Base-by-base conservation (phyloP, 1,140 invertebrate genomes). In the Campoletis sonorensis region DNA sequence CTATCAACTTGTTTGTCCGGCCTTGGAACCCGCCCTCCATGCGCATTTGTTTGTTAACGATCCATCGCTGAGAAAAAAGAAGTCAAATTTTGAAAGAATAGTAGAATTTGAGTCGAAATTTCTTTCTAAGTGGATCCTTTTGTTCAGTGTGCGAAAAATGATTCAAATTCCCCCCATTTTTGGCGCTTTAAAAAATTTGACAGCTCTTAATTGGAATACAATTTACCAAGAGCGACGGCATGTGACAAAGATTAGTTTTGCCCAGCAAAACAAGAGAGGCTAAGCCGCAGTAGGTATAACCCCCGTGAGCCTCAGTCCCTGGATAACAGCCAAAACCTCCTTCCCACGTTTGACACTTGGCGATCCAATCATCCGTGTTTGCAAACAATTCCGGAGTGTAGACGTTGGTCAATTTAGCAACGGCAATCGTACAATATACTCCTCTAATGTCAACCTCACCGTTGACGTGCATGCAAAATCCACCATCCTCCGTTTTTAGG, bases 371-470 rank as follows among this genome's bases (percentile, higher is more conserved):
- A 3, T 96, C 96, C 8, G 97, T 97, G 61, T 95, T 95, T 84
- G 96, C 94, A 92, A 98, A 98, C 64, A 99, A 91, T 81, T 96
- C 94, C 37, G 95, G 93, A 26, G 94, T 94, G 79, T 94, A 95
- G 81, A 98, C 92, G 90, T 98, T 98, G n/a, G 97, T 96, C 68
- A 99, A 87, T 90, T 95, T 96, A 16, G 98, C 97, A 45, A 98
- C 96, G 81, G 96, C 95, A 10, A 98, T 91, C 40, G 98, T 98
- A 94, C 99, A 99, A 90, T 99, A 99, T 58, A 95, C 95, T 30
- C 98, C 98, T 87, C 98, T 94, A 27, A 99, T 96, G 92, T 99
- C 99, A 26, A 96, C 94, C 93, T 99, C 99, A n/a, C 99, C 98
- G 86, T 96, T 97, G 75, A 94, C 93, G 89, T 99, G 98, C 93